A percentile compares a stretch with the other conserved stretches of the same genome.
phyloP scores from a whole-genome alignment of 1,140 invertebrate species.

The Drosophila saltans region DNA sequence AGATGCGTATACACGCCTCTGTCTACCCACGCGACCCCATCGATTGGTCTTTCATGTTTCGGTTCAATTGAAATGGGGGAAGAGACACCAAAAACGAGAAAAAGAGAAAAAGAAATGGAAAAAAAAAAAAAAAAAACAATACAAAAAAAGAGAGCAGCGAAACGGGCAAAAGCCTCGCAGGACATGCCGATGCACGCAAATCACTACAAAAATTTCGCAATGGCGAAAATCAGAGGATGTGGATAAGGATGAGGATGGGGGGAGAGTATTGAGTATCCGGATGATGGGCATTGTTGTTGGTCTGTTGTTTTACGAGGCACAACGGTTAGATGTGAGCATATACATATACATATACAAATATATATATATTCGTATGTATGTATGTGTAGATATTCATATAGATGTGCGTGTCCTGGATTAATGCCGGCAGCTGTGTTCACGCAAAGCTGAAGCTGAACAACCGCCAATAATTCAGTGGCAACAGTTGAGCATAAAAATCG shows the following conservation, averaged over 20 bases:
- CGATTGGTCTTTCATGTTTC: slow-evolving; percentile 59
- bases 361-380: not conserved
- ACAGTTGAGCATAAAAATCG: slow-evolving; percentile 68
- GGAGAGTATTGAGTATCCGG: slow-evolving; percentile 26
- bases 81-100: slow-evolving; percentile 23
- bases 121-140: not conserved
- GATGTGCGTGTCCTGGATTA: slow-evolving; percentile 52
- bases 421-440: slow-evolving; percentile 57
- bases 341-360: not conserved
- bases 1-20: slow-evolving; percentile 57
- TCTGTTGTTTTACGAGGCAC: slow-evolving; percentile 67
- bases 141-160: not conserved
- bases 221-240: slow-evolving; percentile 15
- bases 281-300: slow-evolving; percentile 42
- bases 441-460: slow-evolving; percentile 45
- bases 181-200: slow-evolving; percentile 73
- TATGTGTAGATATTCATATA: not conserved
- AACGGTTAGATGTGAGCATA: slow-evolving; percentile 43
- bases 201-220: slow-evolving; percentile 66
- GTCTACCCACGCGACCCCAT: slow-evolving; percentile 30
- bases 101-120: not conserved
- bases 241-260: not conserved
- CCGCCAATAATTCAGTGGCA: slow-evolving; percentile 73
- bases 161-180: slow-evolving; percentile 37
- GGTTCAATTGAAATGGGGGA: slow-evolving; percentile 70